Percentiles rank a stretch among this genome's conserved stretches.
Evolutionary conservation across 2,113 vertebrate genomes (phyloP).

Genomic region (Gymnobelideus leadbeateri): DNA sequence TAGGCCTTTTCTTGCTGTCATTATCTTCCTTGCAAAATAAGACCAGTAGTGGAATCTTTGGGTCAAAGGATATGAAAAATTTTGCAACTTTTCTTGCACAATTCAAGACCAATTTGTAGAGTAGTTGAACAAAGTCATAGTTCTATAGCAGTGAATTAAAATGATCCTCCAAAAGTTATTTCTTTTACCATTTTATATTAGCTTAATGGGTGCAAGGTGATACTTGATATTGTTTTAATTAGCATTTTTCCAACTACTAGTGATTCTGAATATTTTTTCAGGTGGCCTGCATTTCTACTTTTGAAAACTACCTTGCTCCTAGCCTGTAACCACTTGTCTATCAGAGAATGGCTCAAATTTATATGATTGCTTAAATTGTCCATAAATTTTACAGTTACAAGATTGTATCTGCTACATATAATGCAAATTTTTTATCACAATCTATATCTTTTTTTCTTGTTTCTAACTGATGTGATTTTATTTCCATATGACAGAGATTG

Average conservation of each 20-base stretch:
- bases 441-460: background rate
- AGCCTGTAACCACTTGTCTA: background rate
- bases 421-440: background rate
- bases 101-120: background rate
- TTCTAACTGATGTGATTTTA: background rate
- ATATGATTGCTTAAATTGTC: background rate
- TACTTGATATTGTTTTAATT: background rate
- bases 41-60: background rate
- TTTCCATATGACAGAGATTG: background rate
- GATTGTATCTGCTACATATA: background rate
- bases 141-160: background rate
- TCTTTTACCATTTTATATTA: background rate
- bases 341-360: background rate
- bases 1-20: background rate
- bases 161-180: background rate
- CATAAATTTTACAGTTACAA: background rate
- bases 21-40: background rate
- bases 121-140: background rate
- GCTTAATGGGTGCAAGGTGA: background rate
- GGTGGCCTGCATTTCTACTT: background rate
- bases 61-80: background rate
- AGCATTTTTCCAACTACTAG: background rate
- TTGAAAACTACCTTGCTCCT: background rate
- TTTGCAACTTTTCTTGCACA: background rate
- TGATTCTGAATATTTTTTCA: background rate